Evolutionary conservation across 2,113 vertebrate genomes (phyloP).

Genomic region (Gambusia affinis): DNA sequence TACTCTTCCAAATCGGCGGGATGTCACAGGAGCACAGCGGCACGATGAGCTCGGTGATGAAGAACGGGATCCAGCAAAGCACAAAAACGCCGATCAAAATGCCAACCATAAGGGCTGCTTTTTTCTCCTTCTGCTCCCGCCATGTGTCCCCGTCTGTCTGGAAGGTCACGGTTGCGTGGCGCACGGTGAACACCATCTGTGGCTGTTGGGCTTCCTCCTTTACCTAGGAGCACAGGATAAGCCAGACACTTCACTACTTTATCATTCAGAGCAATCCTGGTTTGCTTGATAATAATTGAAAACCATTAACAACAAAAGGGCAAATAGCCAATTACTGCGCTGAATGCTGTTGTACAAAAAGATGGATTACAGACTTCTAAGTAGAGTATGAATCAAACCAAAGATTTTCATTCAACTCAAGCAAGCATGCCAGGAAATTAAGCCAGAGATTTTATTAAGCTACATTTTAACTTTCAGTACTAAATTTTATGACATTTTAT

Average conservation of each 20-base stretch:
- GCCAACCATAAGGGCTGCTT: conserved; percentile 94
- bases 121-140: conserved; percentile 95
- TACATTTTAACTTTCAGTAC: conserved; percentile 25
- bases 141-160: conserved; percentile 91
- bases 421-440: background rate
- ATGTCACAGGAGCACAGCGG: conserved; percentile 90
- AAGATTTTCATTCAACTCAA: conserved; percentile 16
- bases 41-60: conserved; percentile 91
- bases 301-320: background rate
- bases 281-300: background rate
- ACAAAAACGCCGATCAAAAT: conserved; percentile 95
- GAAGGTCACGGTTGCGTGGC: conserved; percentile 89
- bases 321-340: conserved; percentile 19
- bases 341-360: conserved; percentile 38
- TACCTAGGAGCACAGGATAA: conserved; percentile 76
- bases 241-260: conserved; percentile 22
- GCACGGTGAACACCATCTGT: conserved; percentile 88
- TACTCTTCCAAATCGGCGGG: conserved; percentile 92
- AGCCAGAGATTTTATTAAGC: conserved; percentile 27
- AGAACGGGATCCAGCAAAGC: conserved; percentile 98
- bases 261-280: conserved; percentile 20
- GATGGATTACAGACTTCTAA: conserved; percentile 37
- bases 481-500: conserved; percentile 31
- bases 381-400: conserved; percentile 25
- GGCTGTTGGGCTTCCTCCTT: conserved; percentile 85